Base-by-base conservation (phyloP, 2,888 invertebrate species). In the Melanotus villosus region DNA sequence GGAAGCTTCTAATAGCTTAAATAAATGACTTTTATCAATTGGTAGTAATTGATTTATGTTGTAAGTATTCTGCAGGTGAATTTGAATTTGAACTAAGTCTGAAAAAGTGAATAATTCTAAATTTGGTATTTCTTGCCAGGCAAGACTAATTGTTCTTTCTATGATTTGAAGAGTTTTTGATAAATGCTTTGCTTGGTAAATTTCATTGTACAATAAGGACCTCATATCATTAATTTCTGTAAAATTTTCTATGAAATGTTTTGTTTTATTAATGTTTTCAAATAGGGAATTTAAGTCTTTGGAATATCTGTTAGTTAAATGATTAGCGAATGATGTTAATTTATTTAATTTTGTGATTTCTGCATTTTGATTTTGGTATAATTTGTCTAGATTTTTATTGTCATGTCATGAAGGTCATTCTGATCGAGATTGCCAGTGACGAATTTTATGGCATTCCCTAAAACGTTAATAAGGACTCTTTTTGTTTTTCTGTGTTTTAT, bases 361-460 rank as follows among this genome's bases (percentile, higher is more conserved):
- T n/a, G n/a, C n/a, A n/a, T n/a, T n/a, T n/a, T n/a, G n/a, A n/a
- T n/a, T n/a, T n/a, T n/a, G n/a, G n/a, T n/a, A n/a, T n/a, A n/a
- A n/a, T n/a, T n/a, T n/a, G n/a, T n/a, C n/a, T n/a, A n/a, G n/a
- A n/a, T n/a, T n/a, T n/a, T n/a, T n/a, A n/a, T n/a, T n/a, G n/a
- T n/a, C n/a, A n/a, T n/a, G n/a, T n/a, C n/a, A n/a, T n/a, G n/a
- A n/a, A n/a, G n/a, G n/a, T n/a, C n/a, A n/a, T n/a, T n/a, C n/a
- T n/a, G n/a, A n/a, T n/a, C n/a, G n/a, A n/a, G n/a, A n/a, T n/a
- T n/a, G n/a, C n/a, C n/a, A n/a, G n/a, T n/a, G n/a, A 70, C 58
- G 14, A 58, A 70, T 43, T 57, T 62, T n/a, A 70, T 58, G 2
- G 64, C 59, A 14, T 62, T 65, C 16, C 72, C 72, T 16, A 72